A percentile compares a stretch with the other conserved stretches of the same genome.
Evolutionary conservation across 2,113 vertebrate genomes (phyloP).

Genomic region (Ceyx margarethae): DNA sequence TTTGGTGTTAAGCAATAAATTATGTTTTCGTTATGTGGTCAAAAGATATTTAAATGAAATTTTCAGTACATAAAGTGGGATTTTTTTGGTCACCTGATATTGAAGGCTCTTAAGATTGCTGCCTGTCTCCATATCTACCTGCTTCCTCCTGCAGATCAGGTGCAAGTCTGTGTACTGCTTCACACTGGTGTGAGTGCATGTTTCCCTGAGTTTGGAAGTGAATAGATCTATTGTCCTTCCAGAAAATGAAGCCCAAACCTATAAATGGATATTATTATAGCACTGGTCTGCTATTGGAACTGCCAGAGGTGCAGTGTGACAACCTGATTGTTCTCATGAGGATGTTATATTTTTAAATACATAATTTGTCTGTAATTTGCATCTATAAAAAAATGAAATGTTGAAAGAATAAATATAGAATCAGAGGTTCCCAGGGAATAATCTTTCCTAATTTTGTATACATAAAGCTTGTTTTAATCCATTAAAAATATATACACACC

Average conservation of each 20-base stretch:
- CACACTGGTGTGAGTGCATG: neutral
- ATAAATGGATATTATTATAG: neutral
- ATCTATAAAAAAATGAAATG: neutral
- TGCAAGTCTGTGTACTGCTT: neutral
- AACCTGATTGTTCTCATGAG: neutral
- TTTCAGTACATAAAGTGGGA: neutral
- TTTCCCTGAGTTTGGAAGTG: neutral
- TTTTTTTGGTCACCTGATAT: neutral
- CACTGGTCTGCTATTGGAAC: neutral
- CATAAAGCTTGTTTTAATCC: neutral
- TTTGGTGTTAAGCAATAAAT: constrained; percentile 38
- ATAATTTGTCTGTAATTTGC: neutral
- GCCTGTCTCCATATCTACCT: neutral
- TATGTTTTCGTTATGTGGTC: neutral
- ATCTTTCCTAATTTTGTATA: neutral
- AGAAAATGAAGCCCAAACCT: neutral
- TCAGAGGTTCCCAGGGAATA: neutral
- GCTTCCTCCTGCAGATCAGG: neutral
- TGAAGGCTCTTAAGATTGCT: neutral
- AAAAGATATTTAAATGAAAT: neutral
- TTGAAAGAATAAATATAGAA: neutral
- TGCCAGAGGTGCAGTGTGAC: neutral
- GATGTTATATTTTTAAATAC: neutral
- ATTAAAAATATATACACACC: neutral
- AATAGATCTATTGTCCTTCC: neutral